A percentile compares a stretch with the other conserved stretches of the same genome.
These are phyloP conservation scores for Isoperla grammatica DNA, from an alignment of 2,888 invertebrate species.

Conservation along the genomic window DNA sequence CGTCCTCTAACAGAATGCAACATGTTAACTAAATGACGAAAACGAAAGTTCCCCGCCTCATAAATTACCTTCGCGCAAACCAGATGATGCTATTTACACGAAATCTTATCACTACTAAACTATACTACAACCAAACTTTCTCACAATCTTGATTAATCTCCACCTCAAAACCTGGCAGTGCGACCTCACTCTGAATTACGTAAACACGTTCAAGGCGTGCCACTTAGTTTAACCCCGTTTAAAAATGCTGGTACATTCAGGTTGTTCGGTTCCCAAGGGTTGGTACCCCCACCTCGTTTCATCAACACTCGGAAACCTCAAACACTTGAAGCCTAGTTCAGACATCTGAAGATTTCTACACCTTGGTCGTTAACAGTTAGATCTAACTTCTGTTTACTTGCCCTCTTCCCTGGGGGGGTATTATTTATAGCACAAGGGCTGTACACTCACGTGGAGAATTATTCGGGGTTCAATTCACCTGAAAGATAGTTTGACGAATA, in stretches of 20 bases:
- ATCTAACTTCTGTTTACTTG: slow-evolving; percentile 22
- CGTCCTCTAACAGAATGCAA: not conserved
- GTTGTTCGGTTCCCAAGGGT: slow-evolving; percentile 10
- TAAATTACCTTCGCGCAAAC: not conserved
- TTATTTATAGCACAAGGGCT: not conserved
- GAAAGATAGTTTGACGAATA: too few species aligned
- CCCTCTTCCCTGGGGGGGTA: slow-evolving; percentile 5
- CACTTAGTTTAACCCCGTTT: slow-evolving; percentile 3
- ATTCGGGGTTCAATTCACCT: too few species aligned
- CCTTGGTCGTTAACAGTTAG: not conserved
- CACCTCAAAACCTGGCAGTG: slow-evolving; percentile 12
- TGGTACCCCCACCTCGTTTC: not conserved
- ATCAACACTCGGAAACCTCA: not conserved
- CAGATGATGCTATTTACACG: slow-evolving; percentile 10
- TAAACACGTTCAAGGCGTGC: slow-evolving; percentile 15
- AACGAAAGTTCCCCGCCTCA: slow-evolving; percentile 1
- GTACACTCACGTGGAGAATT: too few species aligned
- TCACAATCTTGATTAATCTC: slow-evolving; percentile 18
- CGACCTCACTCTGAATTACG: not conserved
- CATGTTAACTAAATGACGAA: not conserved
- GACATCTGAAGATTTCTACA: slow-evolving; percentile 4
- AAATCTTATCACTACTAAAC: slow-evolving; percentile 12
- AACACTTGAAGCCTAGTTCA: not conserved
- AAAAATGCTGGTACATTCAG: slow-evolving; percentile 15
- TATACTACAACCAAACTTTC: not conserved